phyloP scores from a whole-genome alignment of 2,797 vertebrate species.

The Leuciscus waleckii region DNA sequence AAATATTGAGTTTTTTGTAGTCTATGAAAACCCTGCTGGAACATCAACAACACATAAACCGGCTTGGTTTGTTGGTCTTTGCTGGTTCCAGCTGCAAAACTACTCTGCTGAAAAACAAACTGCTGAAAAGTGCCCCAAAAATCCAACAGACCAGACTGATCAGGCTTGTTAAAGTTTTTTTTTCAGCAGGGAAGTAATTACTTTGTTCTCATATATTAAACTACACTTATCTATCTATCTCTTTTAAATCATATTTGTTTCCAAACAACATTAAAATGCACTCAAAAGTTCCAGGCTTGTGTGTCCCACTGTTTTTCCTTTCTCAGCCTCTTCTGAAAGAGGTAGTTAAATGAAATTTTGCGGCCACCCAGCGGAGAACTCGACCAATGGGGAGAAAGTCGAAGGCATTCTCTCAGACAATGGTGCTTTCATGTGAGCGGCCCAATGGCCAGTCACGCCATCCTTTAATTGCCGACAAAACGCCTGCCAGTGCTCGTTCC shows the following conservation, averaged over 20 bases:
- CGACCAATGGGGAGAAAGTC: conserved; percentile 40
- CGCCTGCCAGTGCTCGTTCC: conserved; percentile 67
- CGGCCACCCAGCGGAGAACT: conserved; percentile 34
- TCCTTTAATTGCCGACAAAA: conserved; percentile 73
- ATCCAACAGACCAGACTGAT: background rate
- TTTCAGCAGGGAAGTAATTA: background rate
- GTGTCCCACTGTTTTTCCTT: background rate
- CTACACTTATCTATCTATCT: background rate
- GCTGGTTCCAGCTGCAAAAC: background rate
- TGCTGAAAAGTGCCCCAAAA: background rate
- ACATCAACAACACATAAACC: background rate
- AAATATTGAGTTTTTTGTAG: conserved; percentile 5
- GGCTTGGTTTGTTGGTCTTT: background rate
- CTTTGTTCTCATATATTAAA: background rate
- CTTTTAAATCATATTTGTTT: conserved; percentile 34
- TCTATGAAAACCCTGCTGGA: background rate
- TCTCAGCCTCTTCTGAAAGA: conserved; percentile 51
- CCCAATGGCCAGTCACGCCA: conserved; percentile 64
- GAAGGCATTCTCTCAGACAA: conserved; percentile 62
- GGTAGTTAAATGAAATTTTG: conserved; percentile 60
- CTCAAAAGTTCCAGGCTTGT: background rate
- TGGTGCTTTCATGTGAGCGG: conserved; percentile 67
- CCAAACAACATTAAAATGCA: background rate
- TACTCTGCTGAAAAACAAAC: background rate
- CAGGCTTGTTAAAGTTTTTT: background rate